These are phyloP conservation scores for Himantopus leucocephalus DNA, from an alignment of 2,113 vertebrate species.

Conservation along the genomic window DNA sequence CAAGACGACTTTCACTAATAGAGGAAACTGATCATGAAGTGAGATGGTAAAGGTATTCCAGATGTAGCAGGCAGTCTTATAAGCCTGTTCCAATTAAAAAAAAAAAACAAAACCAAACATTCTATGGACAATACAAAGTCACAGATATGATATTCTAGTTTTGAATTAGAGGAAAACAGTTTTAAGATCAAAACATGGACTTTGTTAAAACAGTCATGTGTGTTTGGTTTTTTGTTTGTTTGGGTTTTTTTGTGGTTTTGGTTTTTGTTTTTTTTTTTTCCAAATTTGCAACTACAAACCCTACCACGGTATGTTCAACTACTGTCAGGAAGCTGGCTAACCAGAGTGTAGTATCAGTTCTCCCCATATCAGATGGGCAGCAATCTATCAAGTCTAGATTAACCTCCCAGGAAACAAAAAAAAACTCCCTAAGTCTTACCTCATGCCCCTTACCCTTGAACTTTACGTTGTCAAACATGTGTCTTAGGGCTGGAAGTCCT, in stretches of 20 bases:
- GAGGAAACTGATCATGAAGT: not conserved
- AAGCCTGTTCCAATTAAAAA: not conserved
- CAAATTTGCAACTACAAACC: not conserved
- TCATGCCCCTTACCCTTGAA: slow-evolving; percentile 96
- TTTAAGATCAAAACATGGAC: not conserved
- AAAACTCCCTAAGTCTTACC: slow-evolving; percentile 70
- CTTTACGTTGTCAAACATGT: slow-evolving; percentile 81
- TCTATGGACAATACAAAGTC: not conserved
- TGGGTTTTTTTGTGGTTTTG: too few relatives aligned
- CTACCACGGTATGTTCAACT: not conserved
- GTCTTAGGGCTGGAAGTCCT: slow-evolving; percentile 90
- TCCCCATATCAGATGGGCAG: not conserved
- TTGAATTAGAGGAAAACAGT: not conserved
- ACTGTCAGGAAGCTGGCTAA: not conserved
- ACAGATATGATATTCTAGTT: not conserved
- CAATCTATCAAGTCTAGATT: not conserved
- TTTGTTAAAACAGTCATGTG: not conserved
- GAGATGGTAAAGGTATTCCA: not conserved
- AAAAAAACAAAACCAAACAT: not conserved
- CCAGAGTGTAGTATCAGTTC: fast-evolving
- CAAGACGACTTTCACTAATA: not conserved
- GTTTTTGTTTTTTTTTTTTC: not conserved
- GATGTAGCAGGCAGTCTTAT: not conserved
- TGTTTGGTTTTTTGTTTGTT: not conserved
- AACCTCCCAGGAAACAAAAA: not conserved